These are phyloP conservation scores for Tribolium madens DNA, from an alignment of 1,140 invertebrate genomes.

Conservation along the genomic window DNA sequence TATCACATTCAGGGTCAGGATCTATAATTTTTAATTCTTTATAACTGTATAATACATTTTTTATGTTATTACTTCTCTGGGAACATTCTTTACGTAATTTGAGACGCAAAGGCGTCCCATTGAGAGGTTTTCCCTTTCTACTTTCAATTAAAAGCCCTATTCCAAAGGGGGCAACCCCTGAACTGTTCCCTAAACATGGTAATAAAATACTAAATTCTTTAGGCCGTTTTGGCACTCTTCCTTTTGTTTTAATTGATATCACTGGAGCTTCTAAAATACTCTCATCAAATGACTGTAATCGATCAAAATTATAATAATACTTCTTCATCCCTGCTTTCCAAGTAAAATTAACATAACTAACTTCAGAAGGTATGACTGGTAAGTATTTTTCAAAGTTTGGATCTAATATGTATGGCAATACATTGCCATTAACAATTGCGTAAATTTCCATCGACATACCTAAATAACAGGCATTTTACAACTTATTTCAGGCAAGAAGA, in stretches of 20 bases:
- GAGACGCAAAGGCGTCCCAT: constrained; percentile 90
- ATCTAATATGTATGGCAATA: constrained; percentile 86
- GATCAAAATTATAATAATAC: constrained; percentile 90
- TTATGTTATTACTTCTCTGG: constrained; percentile 80
- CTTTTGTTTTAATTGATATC: constrained; percentile 87
- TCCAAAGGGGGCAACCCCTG: constrained; percentile 88
- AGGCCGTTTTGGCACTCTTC: constrained; percentile 84
- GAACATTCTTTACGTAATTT: constrained; percentile 94
- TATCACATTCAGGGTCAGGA: constrained; percentile 88
- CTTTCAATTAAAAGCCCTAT: constrained; percentile 89
- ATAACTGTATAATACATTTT: constrained; percentile 12
- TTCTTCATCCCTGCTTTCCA: constrained; percentile 89
- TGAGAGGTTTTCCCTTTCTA: constrained; percentile 79
- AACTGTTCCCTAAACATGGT: constrained; percentile 89
- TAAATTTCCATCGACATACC: constrained; percentile 89
- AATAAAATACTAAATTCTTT: constrained; percentile 94
- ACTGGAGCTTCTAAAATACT: constrained; percentile 85
- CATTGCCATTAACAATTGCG: constrained; percentile 86
- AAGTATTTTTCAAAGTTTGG: constrained; percentile 90
- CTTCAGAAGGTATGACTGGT: constrained; percentile 90
- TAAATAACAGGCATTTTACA: constrained; percentile 61
- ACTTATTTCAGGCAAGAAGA: not conserved
- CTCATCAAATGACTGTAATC: constrained; percentile 85
- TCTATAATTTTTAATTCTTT: constrained; percentile 68
- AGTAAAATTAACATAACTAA: constrained; percentile 91